These are phyloP conservation scores for Ferdinandea cuprea DNA, from an alignment of 2,888 invertebrate species.

Conservation along the genomic window DNA sequence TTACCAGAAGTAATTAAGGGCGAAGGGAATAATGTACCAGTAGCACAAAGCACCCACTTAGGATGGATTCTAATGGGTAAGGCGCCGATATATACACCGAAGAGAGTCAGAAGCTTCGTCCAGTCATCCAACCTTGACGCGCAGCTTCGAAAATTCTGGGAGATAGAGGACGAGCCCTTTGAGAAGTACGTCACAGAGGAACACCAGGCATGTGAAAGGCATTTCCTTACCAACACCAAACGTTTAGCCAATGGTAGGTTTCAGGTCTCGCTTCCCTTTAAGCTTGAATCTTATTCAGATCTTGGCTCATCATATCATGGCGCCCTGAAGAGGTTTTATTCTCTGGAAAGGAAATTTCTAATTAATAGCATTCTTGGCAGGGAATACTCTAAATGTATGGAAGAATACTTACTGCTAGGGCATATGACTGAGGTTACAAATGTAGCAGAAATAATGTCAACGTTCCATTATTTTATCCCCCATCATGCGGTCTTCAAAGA, in stretches of 20 bases:
- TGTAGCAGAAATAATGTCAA: background rate
- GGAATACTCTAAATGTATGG: conserved; percentile 10
- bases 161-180: conserved; percentile 10
- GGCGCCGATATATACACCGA: background rate
- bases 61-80: conserved; percentile 3
- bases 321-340: background rate
- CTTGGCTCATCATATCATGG: conserved; percentile 1
- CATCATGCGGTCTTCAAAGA: conserved; percentile 6
- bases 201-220: background rate
- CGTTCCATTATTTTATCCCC: background rate
- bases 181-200: background rate
- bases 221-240: background rate
- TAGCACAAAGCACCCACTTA: background rate
- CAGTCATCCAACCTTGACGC: background rate
- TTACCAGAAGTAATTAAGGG: no score
- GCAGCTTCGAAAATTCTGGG: conserved; percentile 5
- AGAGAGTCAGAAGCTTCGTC: background rate
- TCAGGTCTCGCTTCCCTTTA: conserved; percentile 7
- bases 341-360: background rate
- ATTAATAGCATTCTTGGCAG: background rate
- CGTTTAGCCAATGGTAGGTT: background rate
- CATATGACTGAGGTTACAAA: conserved; percentile 4
- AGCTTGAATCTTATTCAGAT: background rate
- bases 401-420: conserved; percentile 1
- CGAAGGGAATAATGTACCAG: background rate